Base-by-base conservation (phyloP, 2,888 invertebrate genomes). In the Calliphora vomitoria region DNA sequence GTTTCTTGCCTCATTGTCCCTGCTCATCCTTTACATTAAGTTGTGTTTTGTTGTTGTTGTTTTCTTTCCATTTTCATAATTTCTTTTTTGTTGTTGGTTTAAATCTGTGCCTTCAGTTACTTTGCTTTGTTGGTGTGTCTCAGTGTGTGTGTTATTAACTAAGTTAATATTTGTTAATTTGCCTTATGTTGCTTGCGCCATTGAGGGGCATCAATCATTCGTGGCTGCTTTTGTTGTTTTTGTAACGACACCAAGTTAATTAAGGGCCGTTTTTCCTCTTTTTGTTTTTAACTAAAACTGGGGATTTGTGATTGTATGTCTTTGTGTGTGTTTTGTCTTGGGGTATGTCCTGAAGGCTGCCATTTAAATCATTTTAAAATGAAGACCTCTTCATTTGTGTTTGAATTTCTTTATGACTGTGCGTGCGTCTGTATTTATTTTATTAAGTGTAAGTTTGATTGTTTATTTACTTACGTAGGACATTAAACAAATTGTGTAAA, bases 21-120 rank as follows among this genome's bases (percentile, higher is more conserved):
- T 69, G 15, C 13, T 11, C 20, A n/a, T 60, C 78, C 91, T 90
- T 90, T 90, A 90, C 90, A 89, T 90, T 83, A 81, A 88, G 82
- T 88, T 88, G 88, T 88, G 4, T 35, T 85, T 89, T 89, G 82
- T 88, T 88, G 35, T 35, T 85, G 89, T 89, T 90, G 90, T 91
- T 6, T 58, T 25, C n/a, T 25, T 20, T 15, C 15, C 8, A 55
- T 47, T 58, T 55, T 55, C 6, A 62, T 76, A 18, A 50, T 35
- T 35, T 35, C 6, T 5, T 13, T 71, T 13, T 71, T 47, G 50
- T 18, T 55, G 58, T 44, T 15, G 25, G 13, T 64, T 47, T 44
- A 69, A 83, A 83, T 81, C 83, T 76, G 38, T 68, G 47, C 10
- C 31, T 44, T 41, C 50, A 74, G 47, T 13, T 50, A 44, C 18